Conservation (phyloP, 92 coral and sea anemone species). For the Nematostella vectensis region DNA sequence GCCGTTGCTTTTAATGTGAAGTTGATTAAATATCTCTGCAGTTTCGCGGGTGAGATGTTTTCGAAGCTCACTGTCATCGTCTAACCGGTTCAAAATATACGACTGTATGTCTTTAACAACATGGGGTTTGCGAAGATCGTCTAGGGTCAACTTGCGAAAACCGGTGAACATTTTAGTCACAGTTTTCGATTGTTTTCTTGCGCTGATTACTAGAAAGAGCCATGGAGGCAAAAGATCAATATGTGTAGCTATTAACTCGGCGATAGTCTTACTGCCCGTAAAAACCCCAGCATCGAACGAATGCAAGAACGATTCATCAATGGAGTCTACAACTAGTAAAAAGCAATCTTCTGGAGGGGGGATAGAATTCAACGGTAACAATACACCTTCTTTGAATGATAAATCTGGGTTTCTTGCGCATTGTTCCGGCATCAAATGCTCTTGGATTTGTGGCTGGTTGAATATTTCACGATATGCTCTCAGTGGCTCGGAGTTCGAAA, state of each 20-base stretch:
- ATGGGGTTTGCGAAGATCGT: conserved; percentile 88
- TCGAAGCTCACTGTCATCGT: conserved; percentile 74
- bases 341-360: conserved; percentile 64
- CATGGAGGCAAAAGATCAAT: conserved; percentile 82
- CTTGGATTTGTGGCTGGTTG: conserved; percentile 66
- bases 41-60: conserved; percentile 83
- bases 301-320: conserved; percentile 85
- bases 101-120: conserved; percentile 94
- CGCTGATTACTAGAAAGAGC: conserved; percentile 82
- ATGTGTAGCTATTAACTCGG: conserved; percentile 86
- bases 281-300: conserved; percentile 60
- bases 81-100: conserved; percentile 87
- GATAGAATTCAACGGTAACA: conserved; percentile 82
- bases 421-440: conserved; percentile 59
- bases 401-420: conserved; percentile 78
- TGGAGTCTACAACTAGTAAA: conserved; percentile 78
- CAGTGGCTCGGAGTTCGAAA: conserved; percentile 60
- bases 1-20: conserved; percentile 97
- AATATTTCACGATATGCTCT: conserved; percentile 62
- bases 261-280: conserved; percentile 75
- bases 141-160: conserved; percentile 89
- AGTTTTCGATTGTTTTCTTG: conserved; percentile 92
- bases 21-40: conserved; percentile 88
- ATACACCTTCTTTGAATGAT: conserved; percentile 84
- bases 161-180: conserved; percentile 97